phyloP scores from a whole-genome alignment of 1,140 invertebrate species.

The Cydia splendana region DNA sequence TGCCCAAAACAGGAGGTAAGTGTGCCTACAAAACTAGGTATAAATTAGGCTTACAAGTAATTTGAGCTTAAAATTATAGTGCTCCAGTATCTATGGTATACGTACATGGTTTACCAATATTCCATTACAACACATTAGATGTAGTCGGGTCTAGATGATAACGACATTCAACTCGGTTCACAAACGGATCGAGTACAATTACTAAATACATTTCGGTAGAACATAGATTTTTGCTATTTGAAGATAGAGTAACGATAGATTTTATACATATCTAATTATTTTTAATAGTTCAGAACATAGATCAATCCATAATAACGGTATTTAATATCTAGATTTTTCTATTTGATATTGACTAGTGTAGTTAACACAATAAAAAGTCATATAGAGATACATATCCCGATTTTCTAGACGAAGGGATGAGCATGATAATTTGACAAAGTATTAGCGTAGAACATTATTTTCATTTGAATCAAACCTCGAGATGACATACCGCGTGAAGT shows the following conservation, averaged over 20 bases:
- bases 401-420: constrained; percentile 66
- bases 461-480: constrained; percentile 42
- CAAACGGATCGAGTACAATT: constrained; percentile 41
- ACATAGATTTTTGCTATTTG: constrained; percentile 49
- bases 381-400: constrained; percentile 54
- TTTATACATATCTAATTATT: constrained; percentile 28
- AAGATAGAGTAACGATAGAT: constrained; percentile 45
- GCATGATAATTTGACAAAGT: constrained; percentile 63
- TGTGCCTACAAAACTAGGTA: constrained; percentile 51
- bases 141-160: constrained; percentile 36
- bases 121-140: constrained; percentile 73
- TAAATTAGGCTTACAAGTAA: constrained; percentile 50
- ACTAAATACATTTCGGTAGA: constrained; percentile 48
- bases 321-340: constrained; percentile 46
- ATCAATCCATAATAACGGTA: constrained; percentile 39
- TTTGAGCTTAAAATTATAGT: constrained; percentile 43
- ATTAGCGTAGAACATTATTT: constrained; percentile 61
- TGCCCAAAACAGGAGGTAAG: constrained; percentile 59
- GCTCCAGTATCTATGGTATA: constrained; percentile 36
- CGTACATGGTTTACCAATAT: constrained; percentile 56
- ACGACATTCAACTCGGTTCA: constrained; percentile 37
- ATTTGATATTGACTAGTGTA: constrained; percentile 47
- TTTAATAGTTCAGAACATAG: constrained; percentile 43
- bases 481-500: not conserved
- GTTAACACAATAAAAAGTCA: constrained; percentile 42